Evolutionary conservation across 2,888 invertebrate genomes (phyloP), one percentile per base, ranked within the genome.

Genomic region (Phyllotreta cruciferae): DNA sequence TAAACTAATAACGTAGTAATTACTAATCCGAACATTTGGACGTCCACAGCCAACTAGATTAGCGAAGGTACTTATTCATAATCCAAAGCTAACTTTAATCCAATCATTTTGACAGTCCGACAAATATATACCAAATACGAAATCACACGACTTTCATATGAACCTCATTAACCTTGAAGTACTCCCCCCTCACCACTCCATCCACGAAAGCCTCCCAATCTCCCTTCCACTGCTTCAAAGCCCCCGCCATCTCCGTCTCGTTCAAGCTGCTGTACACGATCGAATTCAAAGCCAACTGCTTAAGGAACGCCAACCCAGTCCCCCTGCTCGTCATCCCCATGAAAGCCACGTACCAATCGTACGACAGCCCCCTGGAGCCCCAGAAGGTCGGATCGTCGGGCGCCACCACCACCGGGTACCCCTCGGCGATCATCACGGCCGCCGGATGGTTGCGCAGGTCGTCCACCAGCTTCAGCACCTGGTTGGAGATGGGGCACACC

Each of bases 321-420:
- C 84, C 81, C 14, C 83, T 83, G 38, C 90, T 89, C 14, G 90
- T 88, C 2, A 92, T 86, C 0, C 88, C 92, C 77, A 92, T 83
- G 71, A 92, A 93, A 0, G 90, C 89, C 53, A 90, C 85, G 74
- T 93, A 93, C 76, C 89, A 90, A 74, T 93, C 93, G 71, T 92
- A 89, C 50, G 89, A 88, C 6, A 93, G 77, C 0, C 86, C 89
- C 65, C 85, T 84, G 0, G 90, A 87, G 6, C 88, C 89, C 92
- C 92, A 93, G 42, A 78, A 89, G 76, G 71, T 88, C 0, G 92
- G 92, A 78, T 92, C 92, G 70, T 93, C 93, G 69, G 88, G 87
- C 0, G 90, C 88, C 14, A 93, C 81, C 0, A 93, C 89, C 0
- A 92, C 85, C 0, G 93, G 91, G 74, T 87, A 84, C 39, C 87